Evolutionary conservation across 2,888 invertebrate species (phyloP), one percentile per base, ranked within the genome.

Genomic region (Mesoligia furuncula): DNA sequence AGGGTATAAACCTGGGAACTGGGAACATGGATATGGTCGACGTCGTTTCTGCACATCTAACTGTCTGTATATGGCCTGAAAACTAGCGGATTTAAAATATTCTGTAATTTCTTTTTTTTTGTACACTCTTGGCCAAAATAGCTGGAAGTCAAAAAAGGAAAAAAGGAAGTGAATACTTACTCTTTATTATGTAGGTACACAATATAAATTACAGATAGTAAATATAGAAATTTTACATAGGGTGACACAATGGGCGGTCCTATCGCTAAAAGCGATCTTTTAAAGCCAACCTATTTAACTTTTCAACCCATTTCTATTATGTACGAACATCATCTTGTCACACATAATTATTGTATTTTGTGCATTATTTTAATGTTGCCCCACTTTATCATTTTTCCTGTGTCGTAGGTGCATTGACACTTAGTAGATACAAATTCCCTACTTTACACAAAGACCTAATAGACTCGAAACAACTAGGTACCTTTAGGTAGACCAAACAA

Each of bases 1-100:
- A 92, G 92, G 90, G 90, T 91, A 93, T 93, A 92, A 93, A 92
- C 92, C 92, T 91, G 92, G 89, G 86, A 80, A 87, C 90, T 84
- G 89, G 87, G 87, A 89, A 91, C 90, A 89, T 90, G 90, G 90
- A 91, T 91, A 92, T 89, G 87, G 89, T 84, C 84, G 84, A 80
- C 88, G 84, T 89, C 88, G 87, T 89, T 87, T 88, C 90, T 90
- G 86, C 90, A 87, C 88, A 88, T 90, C 90, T 91, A 90, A 90
- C 91, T 91, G 90, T 87, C 85, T 68, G 78, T 80, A 61, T 84
- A 77, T 11, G 87, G 91, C 91, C 77, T 86, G 62, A n/a, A 75
- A 87, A 87, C 7, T 0, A 57, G 85, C 77, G 80, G 66, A 9
- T 68, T 11, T 1, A 6, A 20, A 39, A 42, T 51, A 15, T 11